Evolutionary conservation across 2,113 vertebrate species (phyloP).

Genomic region (Paramisgurnus dabryanus): DNA sequence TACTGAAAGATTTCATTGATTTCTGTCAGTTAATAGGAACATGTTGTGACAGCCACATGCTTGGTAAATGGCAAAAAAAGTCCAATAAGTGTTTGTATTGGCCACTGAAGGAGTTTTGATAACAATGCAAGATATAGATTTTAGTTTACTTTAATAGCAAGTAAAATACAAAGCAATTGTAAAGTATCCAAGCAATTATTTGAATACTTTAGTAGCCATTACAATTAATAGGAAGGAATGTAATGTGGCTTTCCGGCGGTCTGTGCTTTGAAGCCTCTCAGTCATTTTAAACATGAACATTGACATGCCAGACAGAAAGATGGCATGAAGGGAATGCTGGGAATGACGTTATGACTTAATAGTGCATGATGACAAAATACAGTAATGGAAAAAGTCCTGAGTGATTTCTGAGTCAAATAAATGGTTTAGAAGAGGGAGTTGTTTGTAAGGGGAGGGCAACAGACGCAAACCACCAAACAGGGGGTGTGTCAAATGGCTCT

Average conservation of each 20-base stretch:
- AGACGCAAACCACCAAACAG: slow-evolving; percentile 72
- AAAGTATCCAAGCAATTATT: too few relatives aligned
- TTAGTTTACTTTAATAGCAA: too few relatives aligned
- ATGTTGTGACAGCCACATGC: too few relatives aligned
- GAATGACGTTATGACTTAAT: not conserved
- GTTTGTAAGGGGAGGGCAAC: slow-evolving; percentile 62
- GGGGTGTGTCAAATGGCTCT: slow-evolving; percentile 79
- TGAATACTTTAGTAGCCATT: slow-evolving; percentile 1
- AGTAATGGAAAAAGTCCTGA: not conserved
- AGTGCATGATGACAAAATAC: not conserved
- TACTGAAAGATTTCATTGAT: too few relatives aligned
- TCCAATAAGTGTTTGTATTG: too few relatives aligned
- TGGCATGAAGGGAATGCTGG: not conserved
- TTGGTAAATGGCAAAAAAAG: too few relatives aligned
- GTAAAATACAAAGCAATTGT: too few relatives aligned
- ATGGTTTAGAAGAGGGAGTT: slow-evolving; percentile 48
- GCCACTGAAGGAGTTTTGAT: too few relatives aligned
- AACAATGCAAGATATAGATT: too few relatives aligned
- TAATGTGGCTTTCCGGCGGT: slow-evolving; percentile 13
- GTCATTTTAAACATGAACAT: not conserved
- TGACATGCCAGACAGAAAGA: not conserved
- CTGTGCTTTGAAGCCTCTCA: not conserved
- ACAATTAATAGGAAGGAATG: not conserved
- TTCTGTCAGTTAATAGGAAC: too few relatives aligned
- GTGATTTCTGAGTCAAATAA: too few relatives aligned